Conservation (phyloP, 2,888 invertebrate species). For the Strigamia maritima region DNA sequence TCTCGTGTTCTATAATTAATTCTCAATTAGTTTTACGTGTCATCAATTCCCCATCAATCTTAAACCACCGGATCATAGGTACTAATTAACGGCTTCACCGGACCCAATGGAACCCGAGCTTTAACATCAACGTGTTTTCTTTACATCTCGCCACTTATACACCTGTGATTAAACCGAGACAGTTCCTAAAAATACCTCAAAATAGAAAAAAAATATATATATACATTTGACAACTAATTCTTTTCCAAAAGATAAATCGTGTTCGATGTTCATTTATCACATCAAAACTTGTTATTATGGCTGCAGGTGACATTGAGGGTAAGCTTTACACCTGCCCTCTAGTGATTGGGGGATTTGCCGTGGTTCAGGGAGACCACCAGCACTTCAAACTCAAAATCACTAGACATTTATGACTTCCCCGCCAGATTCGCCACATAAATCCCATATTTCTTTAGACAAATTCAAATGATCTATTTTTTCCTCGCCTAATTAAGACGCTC, state of each 20-base stretch:
- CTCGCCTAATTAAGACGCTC: no score
- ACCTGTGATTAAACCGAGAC: background rate
- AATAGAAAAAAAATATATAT: background rate
- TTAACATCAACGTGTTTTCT: background rate
- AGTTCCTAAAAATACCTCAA: background rate
- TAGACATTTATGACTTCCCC: background rate
- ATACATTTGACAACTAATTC: background rate
- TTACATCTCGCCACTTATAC: background rate
- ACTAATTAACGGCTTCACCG: constrained; percentile 26
- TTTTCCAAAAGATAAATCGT: constrained; percentile 5
- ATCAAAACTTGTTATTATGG: constrained; percentile 19
- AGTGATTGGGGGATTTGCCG: background rate
- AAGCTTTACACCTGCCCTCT: constrained; percentile 7
- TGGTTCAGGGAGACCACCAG: background rate
- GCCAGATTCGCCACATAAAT: background rate
- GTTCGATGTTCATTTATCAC: constrained; percentile 20
- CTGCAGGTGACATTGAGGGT: constrained; percentile 16
- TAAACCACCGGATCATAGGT: constrained; percentile 26
- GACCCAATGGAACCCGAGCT: constrained; percentile 9
- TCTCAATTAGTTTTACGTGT: constrained; percentile 22
- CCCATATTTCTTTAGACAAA: no score
- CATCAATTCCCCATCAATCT: constrained; percentile 33
- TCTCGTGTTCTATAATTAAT: constrained; percentile 21
- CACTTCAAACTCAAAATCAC: background rate
- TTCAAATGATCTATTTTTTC: no score